Evolutionary conservation across 2,888 invertebrate genomes (phyloP).

Genomic region (Nymphalis polychloros): DNA sequence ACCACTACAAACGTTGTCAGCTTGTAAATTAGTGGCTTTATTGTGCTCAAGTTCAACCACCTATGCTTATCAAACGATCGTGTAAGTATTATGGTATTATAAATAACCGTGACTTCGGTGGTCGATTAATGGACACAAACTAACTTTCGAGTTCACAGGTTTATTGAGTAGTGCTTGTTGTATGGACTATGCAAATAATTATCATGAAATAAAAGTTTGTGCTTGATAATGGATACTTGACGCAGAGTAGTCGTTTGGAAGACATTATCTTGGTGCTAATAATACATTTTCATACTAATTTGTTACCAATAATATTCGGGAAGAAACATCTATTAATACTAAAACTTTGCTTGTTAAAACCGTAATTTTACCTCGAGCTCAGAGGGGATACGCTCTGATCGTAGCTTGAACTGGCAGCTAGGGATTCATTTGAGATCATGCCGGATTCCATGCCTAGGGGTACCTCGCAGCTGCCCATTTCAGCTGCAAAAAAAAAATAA

Average conservation of each 20-base stretch:
- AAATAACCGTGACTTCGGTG: too few relatives aligned
- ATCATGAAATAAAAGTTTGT: too few relatives aligned
- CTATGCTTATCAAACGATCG: background rate
- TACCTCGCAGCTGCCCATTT: constrained; percentile 85
- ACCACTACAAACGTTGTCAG: background rate
- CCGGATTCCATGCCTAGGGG: constrained; percentile 95
- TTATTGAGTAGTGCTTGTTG: too few relatives aligned
- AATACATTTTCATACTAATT: background rate
- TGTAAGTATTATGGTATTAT: too few relatives aligned
- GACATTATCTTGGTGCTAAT: too few relatives aligned
- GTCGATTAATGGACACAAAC: too few relatives aligned
- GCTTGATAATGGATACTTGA: too few relatives aligned
- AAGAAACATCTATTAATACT: background rate
- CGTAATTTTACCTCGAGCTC: constrained; percentile 87
- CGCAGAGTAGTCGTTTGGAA: too few relatives aligned
- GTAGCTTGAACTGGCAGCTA: constrained; percentile 93
- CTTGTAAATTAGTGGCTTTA: background rate
- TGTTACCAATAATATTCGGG: background rate
- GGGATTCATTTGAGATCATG: constrained; percentile 90
- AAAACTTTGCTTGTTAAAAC: constrained; percentile 1
- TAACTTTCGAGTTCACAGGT: too few relatives aligned
- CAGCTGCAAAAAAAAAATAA: constrained; percentile 52
- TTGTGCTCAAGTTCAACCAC: background rate
- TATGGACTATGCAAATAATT: too few relatives aligned
- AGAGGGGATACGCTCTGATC: constrained; percentile 93